Evolutionary conservation across 1,140 invertebrate species (phyloP).

Genomic region (Eufriesea mexicana): DNA sequence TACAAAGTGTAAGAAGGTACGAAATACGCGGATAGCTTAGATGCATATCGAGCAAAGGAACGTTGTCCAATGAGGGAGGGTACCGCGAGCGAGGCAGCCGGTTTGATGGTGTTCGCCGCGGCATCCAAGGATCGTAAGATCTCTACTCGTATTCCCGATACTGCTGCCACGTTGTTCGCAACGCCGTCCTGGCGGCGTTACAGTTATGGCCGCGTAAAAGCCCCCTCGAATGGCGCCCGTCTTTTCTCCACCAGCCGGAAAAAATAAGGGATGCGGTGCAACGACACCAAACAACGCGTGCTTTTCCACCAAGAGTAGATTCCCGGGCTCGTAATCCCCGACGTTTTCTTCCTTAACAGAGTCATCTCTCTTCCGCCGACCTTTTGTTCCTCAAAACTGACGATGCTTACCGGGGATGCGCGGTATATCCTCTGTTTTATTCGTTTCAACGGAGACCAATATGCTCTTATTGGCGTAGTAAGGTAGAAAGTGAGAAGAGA

Average conservation of each 20-base stretch:
- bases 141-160: conserved; percentile 30
- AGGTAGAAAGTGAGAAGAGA: background rate
- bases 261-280: background rate
- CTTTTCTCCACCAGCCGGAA: background rate
- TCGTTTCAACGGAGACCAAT: background rate
- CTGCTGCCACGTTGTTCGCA: conserved; percentile 40
- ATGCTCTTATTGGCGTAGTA: background rate
- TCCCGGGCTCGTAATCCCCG: conserved; percentile 34
- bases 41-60: conserved; percentile 20
- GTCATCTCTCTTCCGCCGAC: background rate
- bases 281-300: conserved; percentile 13
- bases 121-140: conserved; percentile 38
- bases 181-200: conserved; percentile 30
- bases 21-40: background rate
- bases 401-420: background rate
- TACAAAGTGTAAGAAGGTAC: conserved; percentile 8
- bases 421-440: background rate
- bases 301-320: conserved; percentile 6
- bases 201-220: conserved; percentile 64
- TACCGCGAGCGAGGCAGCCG: conserved; percentile 23
- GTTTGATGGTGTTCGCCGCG: conserved; percentile 43
- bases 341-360: conserved; percentile 29
- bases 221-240: conserved; percentile 40
- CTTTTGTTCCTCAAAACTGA: conserved; percentile 17
- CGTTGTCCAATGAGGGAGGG: conserved; percentile 11